These are phyloP conservation scores for Otolemur crassicaudatus DNA, from an alignment of 2,797 vertebrate genomes.

Conservation along the genomic window DNA sequence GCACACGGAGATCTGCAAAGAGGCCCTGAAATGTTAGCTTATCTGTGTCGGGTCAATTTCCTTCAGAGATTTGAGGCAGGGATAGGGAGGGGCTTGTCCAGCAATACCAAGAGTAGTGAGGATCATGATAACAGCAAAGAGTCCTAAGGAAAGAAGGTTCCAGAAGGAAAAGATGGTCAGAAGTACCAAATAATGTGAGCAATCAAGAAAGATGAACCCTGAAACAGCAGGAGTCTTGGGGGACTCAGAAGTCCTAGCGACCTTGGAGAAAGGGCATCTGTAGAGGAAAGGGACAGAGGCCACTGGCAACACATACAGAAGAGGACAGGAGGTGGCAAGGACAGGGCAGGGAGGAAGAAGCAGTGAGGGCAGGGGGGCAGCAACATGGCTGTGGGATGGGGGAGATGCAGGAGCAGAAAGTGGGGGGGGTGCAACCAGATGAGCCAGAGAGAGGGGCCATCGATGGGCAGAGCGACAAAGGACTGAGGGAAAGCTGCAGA, in stretches of 20 bases:
- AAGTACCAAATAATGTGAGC: background rate
- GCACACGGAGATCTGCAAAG: background rate
- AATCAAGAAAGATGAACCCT: background rate
- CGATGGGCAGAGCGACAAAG: background rate
- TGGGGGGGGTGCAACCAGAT: background rate
- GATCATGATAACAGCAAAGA: background rate
- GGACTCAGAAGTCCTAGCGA: background rate
- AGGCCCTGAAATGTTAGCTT: background rate
- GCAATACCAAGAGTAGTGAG: background rate
- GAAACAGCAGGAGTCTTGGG: background rate
- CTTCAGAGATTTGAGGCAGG: background rate
- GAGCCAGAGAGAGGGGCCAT: background rate
- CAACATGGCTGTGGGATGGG: fast-evolving
- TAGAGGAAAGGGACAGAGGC: background rate
- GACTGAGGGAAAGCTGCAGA: background rate
- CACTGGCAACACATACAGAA: background rate
- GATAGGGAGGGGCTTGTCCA: background rate
- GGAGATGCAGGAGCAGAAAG: background rate
- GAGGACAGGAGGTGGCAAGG: background rate
- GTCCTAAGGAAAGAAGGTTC: background rate
- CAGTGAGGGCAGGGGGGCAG: background rate
- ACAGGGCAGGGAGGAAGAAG: background rate
- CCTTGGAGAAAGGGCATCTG: background rate
- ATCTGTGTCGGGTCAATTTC: background rate
- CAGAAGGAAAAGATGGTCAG: background rate